A percentile compares a stretch with the other conserved stretches of the same genome.
Conservation (phyloP, 92 coral and sea anemone genomes). For the Zoanthus gigantus region DNA sequence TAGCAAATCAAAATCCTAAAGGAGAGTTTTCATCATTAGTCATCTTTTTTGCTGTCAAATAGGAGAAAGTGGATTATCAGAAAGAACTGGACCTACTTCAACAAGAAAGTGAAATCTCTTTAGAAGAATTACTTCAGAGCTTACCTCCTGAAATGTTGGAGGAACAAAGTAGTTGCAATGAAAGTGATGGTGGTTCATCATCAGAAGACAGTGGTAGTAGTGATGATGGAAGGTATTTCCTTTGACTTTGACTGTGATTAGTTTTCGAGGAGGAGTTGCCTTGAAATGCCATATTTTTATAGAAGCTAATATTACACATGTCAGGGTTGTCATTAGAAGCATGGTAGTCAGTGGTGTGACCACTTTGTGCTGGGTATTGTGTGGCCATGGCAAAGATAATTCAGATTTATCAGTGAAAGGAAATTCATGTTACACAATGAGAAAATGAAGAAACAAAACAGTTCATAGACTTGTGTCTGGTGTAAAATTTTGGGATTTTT, state of each 20-base stretch:
- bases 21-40: no score
- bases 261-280: not conserved
- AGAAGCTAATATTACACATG: no score
- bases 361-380: no score
- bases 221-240: conserved; percentile 36
- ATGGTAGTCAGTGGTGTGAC: no score
- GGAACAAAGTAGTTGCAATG: conserved; percentile 69
- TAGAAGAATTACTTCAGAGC: conserved; percentile 86
- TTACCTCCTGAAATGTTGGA: conserved; percentile 93
- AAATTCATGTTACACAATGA: no score
- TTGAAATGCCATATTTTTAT: not conserved
- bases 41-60: not conserved
- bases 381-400: no score
- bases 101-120: conserved; percentile 92
- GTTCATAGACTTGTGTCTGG: no score
- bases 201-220: conserved; percentile 63
- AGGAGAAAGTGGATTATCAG: conserved; percentile 77
- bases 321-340: no score
- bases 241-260: not conserved
- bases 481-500: no score
- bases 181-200: conserved; percentile 65
- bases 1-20: no score
- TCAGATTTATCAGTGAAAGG: no score
- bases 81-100: conserved; percentile 81
- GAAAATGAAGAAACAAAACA: no score